Evolutionary conservation across 2,113 vertebrate species (phyloP).

Genomic region (Trematomus loennbergii): DNA sequence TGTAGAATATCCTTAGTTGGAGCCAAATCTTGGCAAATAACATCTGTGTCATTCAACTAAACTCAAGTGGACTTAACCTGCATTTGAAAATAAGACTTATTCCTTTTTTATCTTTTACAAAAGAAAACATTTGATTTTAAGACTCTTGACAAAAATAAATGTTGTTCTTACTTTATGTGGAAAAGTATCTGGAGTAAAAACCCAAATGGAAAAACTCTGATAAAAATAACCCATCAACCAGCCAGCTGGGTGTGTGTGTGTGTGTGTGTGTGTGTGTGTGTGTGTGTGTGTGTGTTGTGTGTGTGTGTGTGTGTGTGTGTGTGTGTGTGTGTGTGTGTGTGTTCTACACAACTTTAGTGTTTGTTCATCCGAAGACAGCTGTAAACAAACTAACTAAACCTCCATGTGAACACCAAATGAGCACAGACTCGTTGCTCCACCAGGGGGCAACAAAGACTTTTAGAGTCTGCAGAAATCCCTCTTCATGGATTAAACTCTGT

Average conservation of each 20-base stretch:
- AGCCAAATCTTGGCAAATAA: not conserved
- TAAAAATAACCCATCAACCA: conserved; percentile 45
- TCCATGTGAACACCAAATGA: not conserved
- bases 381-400: conserved; percentile 37
- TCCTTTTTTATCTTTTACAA: conserved; percentile 11
- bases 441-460: conserved; percentile 60
- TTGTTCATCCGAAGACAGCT: conserved; percentile 9
- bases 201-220: conserved; percentile 9
- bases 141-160: conserved; percentile 2
- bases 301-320: too few species aligned
- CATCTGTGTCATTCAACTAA: not conserved
- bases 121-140: conserved; percentile 26
- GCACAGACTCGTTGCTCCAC: conserved; percentile 47
- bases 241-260: conserved; percentile 57
- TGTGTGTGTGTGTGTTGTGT: too few species aligned
- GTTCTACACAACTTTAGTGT: not conserved
- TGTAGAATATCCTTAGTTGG: not conserved
- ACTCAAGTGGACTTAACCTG: not conserved
- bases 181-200: not conserved
- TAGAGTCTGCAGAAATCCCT: not conserved
- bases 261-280: too few species aligned
- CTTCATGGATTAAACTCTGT: not conserved
- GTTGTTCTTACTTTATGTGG: not conserved
- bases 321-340: too few species aligned
- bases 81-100: not conserved